Conservation (phyloP, 2,888 invertebrate species). For the Orthonevra nobilis region DNA sequence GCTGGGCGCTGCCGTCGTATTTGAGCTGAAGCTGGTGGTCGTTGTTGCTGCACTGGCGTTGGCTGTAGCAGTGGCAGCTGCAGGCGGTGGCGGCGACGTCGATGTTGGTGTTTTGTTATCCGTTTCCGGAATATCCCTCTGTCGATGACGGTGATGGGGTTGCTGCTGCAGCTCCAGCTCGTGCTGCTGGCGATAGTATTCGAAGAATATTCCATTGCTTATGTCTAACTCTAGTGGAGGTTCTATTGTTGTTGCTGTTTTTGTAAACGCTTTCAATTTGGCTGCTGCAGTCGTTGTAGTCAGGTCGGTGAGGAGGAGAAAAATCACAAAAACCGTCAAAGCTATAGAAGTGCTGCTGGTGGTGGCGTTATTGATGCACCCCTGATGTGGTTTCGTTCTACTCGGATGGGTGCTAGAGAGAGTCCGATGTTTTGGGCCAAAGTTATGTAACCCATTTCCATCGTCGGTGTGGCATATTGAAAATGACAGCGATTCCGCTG, state of each 20-base stretch:
- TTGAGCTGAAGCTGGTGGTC: conserved; percentile 22
- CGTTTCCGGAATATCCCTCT: conserved; percentile 52
- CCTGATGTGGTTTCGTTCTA: conserved; percentile 23
- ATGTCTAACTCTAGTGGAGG: conserved; percentile 73
- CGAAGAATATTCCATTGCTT: conserved; percentile 64
- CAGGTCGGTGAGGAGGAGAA: conserved; percentile 54
- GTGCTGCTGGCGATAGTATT: conserved; percentile 60
- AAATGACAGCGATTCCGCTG: conserved; percentile 40
- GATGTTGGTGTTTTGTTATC: conserved; percentile 61
- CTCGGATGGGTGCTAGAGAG: conserved; percentile 28
- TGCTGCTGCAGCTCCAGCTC: conserved; percentile 47
- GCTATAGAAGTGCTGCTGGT: conserved; percentile 51
- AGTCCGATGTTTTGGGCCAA: conserved; percentile 30
- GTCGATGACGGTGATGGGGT: conserved; percentile 58
- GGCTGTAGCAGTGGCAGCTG: conserved; percentile 36
- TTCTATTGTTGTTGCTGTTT: conserved; percentile 71
- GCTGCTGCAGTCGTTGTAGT: conserved; percentile 67
- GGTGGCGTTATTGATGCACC: conserved; percentile 9
- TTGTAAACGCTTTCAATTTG: conserved; percentile 51
- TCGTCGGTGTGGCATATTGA: conserved; percentile 46
- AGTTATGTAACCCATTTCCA: conserved; percentile 39
- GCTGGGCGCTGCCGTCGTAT: conserved; percentile 71
- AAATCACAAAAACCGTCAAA: conserved; percentile 61
- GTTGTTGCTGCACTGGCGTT: conserved; percentile 15
- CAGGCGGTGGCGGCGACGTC: conserved; percentile 46